These are phyloP conservation scores for Drosophila triauraria DNA, from an alignment of 1,140 invertebrate genomes.

Conservation along the genomic window DNA sequence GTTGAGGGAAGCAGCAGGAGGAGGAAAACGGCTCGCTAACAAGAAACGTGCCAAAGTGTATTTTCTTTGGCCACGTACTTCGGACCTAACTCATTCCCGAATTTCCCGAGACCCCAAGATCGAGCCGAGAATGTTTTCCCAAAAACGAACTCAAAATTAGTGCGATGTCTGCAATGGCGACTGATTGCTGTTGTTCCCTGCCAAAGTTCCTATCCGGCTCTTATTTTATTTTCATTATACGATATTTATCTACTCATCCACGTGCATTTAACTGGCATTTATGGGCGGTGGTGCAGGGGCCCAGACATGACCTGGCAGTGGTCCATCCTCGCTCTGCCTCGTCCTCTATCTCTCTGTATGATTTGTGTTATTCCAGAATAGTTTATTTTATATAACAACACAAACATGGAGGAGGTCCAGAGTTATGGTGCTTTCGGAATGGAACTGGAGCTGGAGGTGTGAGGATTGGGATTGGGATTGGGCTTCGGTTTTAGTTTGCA, in stretches of 20 bases:
- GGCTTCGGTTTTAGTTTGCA: slow-evolving; percentile 20
- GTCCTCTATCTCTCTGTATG: slow-evolving; percentile 28
- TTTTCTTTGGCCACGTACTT: slow-evolving; percentile 77
- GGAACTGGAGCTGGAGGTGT: background rate
- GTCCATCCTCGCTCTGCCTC: slow-evolving; percentile 26
- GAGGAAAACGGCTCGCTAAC: slow-evolving; percentile 65
- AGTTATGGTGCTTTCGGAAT: slow-evolving; percentile 2
- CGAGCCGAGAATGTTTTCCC: slow-evolving; percentile 52
- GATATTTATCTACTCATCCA: slow-evolving; percentile 84
- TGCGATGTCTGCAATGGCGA: slow-evolving; percentile 71
- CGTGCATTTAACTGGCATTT: slow-evolving; percentile 77
- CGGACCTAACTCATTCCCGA: slow-evolving; percentile 9
- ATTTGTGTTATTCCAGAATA: slow-evolving; percentile 71
- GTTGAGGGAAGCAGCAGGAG: slow-evolving; percentile 1
- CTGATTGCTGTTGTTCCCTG: slow-evolving; percentile 65
- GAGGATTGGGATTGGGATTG: slow-evolving; percentile 8
- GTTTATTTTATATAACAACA: slow-evolving; percentile 69
- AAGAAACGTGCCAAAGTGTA: slow-evolving; percentile 83
- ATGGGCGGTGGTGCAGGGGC: slow-evolving; percentile 16
- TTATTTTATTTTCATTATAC: slow-evolving; percentile 83
- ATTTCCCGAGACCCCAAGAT: slow-evolving; percentile 24
- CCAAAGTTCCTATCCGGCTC: slow-evolving; percentile 51
- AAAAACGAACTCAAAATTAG: slow-evolving; percentile 77
- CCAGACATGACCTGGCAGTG: slow-evolving; percentile 41
- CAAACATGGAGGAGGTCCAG: slow-evolving; percentile 36